A percentile compares a stretch with the other conserved stretches of the same genome.
Conservation (phyloP, 2,888 invertebrate species). For the Drosophila robusta region DNA sequence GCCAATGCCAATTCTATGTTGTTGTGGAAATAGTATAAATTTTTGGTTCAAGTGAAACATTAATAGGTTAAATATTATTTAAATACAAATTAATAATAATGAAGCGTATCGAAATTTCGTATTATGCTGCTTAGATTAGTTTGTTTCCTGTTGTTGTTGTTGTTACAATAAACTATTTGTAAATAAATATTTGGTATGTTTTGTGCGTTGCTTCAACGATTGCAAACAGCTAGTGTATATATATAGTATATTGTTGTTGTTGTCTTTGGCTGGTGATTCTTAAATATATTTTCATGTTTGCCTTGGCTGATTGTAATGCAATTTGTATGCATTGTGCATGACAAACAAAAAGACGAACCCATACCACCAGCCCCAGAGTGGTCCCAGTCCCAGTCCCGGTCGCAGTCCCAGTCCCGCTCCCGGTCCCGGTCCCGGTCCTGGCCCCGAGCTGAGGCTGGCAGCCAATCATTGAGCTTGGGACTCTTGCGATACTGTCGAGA, state of each 20-base stretch:
- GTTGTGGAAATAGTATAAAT: too few species aligned
- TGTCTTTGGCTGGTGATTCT: conserved; percentile 38
- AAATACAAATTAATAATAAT: too few species aligned
- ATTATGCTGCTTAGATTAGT: not conserved
- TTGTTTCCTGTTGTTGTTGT: not conserved
- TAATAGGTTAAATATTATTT: too few species aligned
- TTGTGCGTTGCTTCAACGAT: conserved; percentile 50
- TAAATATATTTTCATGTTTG: conserved; percentile 71
- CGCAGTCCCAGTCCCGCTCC: not conserved
- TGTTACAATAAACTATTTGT: conserved; percentile 45
- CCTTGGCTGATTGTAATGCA: conserved; percentile 77
- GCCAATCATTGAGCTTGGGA: conserved; percentile 44
- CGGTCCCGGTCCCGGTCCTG: not conserved
- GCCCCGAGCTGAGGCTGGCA: conserved; percentile 19
- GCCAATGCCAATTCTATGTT: too few species aligned
- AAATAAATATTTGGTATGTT: conserved; percentile 58
- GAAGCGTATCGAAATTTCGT: conserved; percentile 5
- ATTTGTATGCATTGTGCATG: conserved; percentile 81
- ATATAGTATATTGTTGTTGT: conserved; percentile 9
- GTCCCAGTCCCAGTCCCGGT: not conserved
- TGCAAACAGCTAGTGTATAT: conserved; percentile 35
- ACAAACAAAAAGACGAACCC: conserved; percentile 62
- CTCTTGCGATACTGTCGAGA: conserved; percentile 25
- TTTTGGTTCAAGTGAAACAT: too few species aligned
- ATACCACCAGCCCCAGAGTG: conserved; percentile 20